A percentile compares a stretch with the other conserved stretches of the same genome.
Conservation (phyloP, 2,888 invertebrate genomes). For the Eurytoma californica region DNA sequence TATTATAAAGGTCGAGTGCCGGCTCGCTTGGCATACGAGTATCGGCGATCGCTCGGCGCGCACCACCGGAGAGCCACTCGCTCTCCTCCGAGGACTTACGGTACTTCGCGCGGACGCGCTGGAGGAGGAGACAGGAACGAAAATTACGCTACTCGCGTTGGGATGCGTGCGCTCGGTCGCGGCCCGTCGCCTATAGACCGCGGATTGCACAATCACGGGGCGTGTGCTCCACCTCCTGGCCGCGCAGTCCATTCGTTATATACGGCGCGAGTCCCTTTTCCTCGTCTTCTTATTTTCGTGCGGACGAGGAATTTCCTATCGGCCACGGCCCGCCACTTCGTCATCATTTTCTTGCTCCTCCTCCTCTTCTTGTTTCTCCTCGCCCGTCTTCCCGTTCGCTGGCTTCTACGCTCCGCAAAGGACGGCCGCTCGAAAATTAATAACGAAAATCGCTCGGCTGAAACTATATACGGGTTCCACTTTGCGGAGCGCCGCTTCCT, state of each 20-base stretch:
- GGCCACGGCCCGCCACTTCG: not conserved
- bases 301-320: not conserved
- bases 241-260: not conserved
- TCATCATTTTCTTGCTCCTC: slow-evolving; percentile 14
- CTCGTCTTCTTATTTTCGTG: not conserved
- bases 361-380: not conserved
- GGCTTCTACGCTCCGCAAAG: not conserved
- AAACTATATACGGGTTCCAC: slow-evolving; percentile 20
- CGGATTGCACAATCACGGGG: slow-evolving; percentile 67
- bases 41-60: slow-evolving; percentile 29
- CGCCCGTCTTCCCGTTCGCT: too few species aligned
- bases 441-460: slow-evolving; percentile 39
- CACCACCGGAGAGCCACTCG: not conserved
- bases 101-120: slow-evolving; percentile 61
- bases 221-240: slow-evolving; percentile 44
- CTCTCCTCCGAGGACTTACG: slow-evolving; percentile 61
- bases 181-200: slow-evolving; percentile 8
- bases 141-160: slow-evolving; percentile 64
- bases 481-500: slow-evolving; percentile 10
- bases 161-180: slow-evolving; percentile 47
- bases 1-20: slow-evolving; percentile 25
- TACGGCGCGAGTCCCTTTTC: not conserved
- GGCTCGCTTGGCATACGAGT: not conserved
- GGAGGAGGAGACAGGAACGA: slow-evolving; percentile 59
- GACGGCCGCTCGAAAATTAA: slow-evolving; percentile 25